These are phyloP conservation scores for Gila robusta DNA, from an alignment of 2,797 vertebrate genomes.

Conservation along the genomic window DNA sequence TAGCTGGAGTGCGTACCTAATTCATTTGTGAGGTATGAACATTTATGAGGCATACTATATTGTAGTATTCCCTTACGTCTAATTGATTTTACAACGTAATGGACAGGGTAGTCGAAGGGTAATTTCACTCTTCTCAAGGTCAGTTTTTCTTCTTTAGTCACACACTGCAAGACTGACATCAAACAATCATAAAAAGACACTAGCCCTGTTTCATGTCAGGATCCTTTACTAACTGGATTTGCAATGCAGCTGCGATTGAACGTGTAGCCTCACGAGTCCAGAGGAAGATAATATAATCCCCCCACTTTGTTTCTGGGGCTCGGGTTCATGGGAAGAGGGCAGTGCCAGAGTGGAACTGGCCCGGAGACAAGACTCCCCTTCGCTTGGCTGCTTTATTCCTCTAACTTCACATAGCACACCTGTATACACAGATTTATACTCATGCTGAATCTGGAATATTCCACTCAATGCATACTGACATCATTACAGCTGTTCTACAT, in stretches of 20 bases:
- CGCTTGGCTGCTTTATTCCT: slow-evolving; percentile 69
- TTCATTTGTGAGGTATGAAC: slow-evolving; percentile 6
- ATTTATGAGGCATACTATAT: slow-evolving; percentile 27
- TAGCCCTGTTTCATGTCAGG: slow-evolving; percentile 46
- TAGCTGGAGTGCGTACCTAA: slow-evolving; percentile 2
- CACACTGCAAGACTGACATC: slow-evolving; percentile 23
- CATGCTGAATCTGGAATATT: slow-evolving; percentile 76
- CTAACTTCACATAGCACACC: slow-evolving; percentile 82
- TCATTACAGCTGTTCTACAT: slow-evolving; percentile 82
- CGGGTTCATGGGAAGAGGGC: slow-evolving; percentile 69
- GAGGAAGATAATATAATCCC: slow-evolving; percentile 67
- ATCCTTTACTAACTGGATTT: slow-evolving; percentile 64
- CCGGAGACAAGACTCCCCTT: slow-evolving; percentile 71
- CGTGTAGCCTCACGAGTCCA: slow-evolving; percentile 57
- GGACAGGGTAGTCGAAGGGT: background rate
- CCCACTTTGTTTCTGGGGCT: slow-evolving; percentile 66
- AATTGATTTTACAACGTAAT: background rate
- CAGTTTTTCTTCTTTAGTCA: slow-evolving; percentile 52
- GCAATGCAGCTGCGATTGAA: slow-evolving; percentile 55
- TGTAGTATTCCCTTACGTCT: background rate
- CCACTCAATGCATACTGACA: slow-evolving; percentile 77
- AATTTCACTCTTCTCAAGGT: slow-evolving; percentile 17
- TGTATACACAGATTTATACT: slow-evolving; percentile 84
- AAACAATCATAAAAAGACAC: slow-evolving; percentile 57
- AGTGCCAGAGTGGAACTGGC: slow-evolving; percentile 71